A percentile compares a stretch with the other conserved stretches of the same genome.
Evolutionary conservation across 2,113 vertebrate genomes (phyloP).

Genomic region (Motacilla tschutschensis): DNA sequence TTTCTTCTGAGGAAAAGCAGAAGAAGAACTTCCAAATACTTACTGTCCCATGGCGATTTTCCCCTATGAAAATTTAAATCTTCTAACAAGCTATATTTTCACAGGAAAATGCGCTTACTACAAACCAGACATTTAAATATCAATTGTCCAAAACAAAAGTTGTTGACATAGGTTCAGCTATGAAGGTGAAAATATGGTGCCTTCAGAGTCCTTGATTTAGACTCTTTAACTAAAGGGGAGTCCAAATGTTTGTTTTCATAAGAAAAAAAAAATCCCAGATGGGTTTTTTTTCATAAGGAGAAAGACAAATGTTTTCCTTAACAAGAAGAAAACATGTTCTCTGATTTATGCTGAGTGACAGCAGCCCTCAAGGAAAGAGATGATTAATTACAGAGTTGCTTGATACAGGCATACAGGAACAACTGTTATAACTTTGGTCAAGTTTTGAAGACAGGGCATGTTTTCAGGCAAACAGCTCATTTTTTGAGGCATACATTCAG

Average conservation of each 20-base stretch:
- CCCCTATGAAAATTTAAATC: background rate
- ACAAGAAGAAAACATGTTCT: background rate
- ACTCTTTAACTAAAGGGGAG: background rate
- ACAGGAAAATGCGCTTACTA: background rate
- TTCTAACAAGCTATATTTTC: background rate
- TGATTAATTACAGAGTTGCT: background rate
- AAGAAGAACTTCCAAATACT: background rate
- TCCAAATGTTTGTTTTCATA: background rate
- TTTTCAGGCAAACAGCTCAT: background rate
- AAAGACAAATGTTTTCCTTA: background rate
- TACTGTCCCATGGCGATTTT: background rate
- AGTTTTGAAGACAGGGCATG: background rate
- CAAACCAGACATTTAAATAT: background rate
- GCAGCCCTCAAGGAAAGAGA: background rate
- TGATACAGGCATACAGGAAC: background rate
- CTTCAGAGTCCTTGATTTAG: background rate
- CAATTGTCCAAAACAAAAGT: background rate
- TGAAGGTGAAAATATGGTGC: background rate
- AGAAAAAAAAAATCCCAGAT: background rate
- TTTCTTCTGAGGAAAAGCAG: background rate
- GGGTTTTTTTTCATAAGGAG: background rate
- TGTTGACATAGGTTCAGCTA: background rate
- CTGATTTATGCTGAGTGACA: slow-evolving; percentile 15
- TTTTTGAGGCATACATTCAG: background rate
- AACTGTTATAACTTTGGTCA: background rate